A percentile compares a stretch with the other conserved stretches of the same genome.
Evolutionary conservation across 2,888 invertebrate genomes (phyloP).

Genomic region (Sphaerophoria rueppellii): DNA sequence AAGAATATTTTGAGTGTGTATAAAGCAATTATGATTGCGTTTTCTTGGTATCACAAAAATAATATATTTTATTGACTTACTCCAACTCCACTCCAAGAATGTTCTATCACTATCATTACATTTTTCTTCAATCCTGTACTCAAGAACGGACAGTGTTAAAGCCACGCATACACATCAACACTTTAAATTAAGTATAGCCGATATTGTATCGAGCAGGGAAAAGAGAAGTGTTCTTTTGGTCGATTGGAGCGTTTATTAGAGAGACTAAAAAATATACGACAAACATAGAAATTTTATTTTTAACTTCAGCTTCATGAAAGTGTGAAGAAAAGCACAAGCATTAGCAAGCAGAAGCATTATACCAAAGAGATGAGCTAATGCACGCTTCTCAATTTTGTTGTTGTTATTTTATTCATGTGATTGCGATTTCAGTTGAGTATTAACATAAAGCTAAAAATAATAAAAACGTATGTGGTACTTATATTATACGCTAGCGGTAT

Average conservation of each 20-base stretch:
- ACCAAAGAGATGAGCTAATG: constrained; percentile 43
- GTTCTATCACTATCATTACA: constrained; percentile 47
- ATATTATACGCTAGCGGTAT: too few species aligned
- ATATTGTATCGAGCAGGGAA: constrained; percentile 12
- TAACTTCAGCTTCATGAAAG: constrained; percentile 76
- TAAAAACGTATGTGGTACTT: background rate
- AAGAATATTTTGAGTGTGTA: too few species aligned
- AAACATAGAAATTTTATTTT: constrained; percentile 79
- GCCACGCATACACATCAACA: constrained; percentile 52
- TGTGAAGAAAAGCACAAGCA: constrained; percentile 46
- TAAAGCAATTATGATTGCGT: constrained; percentile 34
- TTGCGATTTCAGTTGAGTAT: background rate
- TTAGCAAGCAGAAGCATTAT: constrained; percentile 39
- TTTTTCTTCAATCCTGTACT: constrained; percentile 48
- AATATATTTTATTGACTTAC: background rate
- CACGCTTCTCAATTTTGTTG: constrained; percentile 14
- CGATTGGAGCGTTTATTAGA: constrained; percentile 31
- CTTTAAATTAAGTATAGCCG: background rate
- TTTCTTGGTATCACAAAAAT: constrained; percentile 20
- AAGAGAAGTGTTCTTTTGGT: constrained; percentile 35
- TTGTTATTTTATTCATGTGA: constrained; percentile 4
- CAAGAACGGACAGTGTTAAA: constrained; percentile 37
- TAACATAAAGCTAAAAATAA: constrained; percentile 26
- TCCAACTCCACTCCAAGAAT: constrained; percentile 38
- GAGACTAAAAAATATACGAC: constrained; percentile 42